A percentile compares a stretch with the other conserved stretches of the same genome.
phyloP scores from a whole-genome alignment of 1,140 invertebrate genomes.

The Trichogramma pretiosum region DNA sequence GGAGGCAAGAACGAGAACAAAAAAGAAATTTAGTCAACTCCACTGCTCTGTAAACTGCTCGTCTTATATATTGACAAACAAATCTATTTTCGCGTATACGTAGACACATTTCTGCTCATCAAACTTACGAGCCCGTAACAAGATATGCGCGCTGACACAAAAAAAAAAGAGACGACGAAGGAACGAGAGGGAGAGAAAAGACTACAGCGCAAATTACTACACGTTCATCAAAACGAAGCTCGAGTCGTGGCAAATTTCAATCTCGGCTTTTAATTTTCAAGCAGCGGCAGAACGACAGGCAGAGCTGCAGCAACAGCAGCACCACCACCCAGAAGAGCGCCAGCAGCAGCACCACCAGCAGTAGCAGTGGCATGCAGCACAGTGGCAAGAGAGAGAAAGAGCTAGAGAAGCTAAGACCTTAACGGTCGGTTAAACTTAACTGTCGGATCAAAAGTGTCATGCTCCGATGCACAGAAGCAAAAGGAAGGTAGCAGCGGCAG shows the following conservation, averaged over 20 bases:
- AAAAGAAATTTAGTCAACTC: too few species aligned
- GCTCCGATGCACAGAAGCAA: conserved; percentile 32
- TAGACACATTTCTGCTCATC: too few species aligned
- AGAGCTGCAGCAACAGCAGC: too few species aligned
- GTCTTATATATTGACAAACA: too few species aligned
- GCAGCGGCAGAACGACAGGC: conserved; percentile 11
- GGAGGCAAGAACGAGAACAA: too few species aligned
- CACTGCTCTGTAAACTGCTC: too few species aligned
- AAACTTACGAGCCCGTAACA: too few species aligned
- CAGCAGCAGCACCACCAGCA: too few species aligned
- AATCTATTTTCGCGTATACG: too few species aligned
- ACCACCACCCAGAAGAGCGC: too few species aligned
- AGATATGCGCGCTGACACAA: too few species aligned
- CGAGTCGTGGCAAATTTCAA: conserved; percentile 17
- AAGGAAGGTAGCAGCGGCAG: too few species aligned
- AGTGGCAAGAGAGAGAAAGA: conserved; percentile 9
- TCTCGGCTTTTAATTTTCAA: conserved; percentile 19
- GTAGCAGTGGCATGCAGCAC: not conserved
- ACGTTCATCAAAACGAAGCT: not conserved
- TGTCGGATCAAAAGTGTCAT: conserved; percentile 36
- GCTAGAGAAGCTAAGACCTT: conserved; percentile 27
- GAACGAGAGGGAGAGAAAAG: not conserved
- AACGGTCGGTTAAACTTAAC: conserved; percentile 36
- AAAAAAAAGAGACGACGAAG: not conserved
- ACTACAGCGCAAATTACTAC: not conserved